Conservation (phyloP, 1,140 invertebrate species). For the Oreohelix idahoensis region DNA sequence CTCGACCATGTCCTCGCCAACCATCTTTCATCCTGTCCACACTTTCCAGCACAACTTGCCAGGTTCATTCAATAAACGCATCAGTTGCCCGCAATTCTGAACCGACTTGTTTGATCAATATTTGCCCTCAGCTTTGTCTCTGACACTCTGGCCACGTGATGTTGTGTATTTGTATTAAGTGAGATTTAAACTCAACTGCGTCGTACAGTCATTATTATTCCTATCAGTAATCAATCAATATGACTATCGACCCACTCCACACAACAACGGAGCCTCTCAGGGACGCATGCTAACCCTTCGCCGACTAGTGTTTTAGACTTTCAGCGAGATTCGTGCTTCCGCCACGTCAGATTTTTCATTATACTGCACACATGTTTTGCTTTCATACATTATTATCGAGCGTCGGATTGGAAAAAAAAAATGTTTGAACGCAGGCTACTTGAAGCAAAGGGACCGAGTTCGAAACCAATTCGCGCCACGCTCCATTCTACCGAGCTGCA, state of each 20-base stretch:
- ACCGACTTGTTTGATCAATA: neutral
- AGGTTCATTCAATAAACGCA: neutral
- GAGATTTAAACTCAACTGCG: slow-evolving; percentile 17
- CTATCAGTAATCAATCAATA: slow-evolving; percentile 3
- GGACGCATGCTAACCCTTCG: neutral
- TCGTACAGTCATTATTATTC: neutral
- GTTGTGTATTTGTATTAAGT: slow-evolving; percentile 13
- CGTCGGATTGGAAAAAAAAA: neutral
- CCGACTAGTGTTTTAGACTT: neutral
- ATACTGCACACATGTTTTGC: no score
- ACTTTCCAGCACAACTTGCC: neutral
- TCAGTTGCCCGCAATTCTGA: neutral
- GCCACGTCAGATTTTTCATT: neutral
- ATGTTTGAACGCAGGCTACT: no score
- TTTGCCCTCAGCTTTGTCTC: slow-evolving; percentile 2
- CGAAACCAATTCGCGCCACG: no score
- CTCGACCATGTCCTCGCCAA: no score
- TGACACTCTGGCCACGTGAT: neutral
- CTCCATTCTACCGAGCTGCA: no score
- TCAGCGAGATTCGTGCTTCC: neutral
- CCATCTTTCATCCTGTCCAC: neutral
- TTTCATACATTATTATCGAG: neutral
- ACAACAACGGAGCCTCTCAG: neutral
- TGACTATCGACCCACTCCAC: neutral
- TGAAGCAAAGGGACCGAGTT: no score